phyloP scores from a whole-genome alignment of 2,888 invertebrate genomes.

The Lithophane socia region DNA sequence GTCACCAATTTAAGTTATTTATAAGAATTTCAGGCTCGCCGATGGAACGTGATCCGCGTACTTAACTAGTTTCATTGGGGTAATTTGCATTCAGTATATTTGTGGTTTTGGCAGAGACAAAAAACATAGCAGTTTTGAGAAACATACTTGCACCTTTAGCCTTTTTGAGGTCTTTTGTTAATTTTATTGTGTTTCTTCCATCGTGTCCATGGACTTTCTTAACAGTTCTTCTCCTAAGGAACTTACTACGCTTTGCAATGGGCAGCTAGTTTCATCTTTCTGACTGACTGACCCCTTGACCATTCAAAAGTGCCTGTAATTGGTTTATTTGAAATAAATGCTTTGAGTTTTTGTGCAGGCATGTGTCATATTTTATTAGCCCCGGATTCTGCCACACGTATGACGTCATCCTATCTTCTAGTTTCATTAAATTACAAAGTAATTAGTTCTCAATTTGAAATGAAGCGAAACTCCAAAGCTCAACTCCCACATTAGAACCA shows the following conservation, averaged over 20 bases:
- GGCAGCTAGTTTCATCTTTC: too few relatives aligned
- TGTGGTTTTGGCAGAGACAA: neutral
- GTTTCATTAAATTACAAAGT: neutral
- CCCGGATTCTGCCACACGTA: neutral
- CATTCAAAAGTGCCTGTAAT: too few relatives aligned
- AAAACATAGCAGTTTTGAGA: too few relatives aligned
- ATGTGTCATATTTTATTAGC: neutral
- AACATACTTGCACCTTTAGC: neutral
- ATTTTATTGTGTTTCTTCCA: neutral
- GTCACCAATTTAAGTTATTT: neutral
- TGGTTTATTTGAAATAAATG: too few relatives aligned
- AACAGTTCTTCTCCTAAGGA: too few relatives aligned
- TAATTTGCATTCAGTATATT: neutral
- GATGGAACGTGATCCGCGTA: neutral
- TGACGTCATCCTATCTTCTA: too few relatives aligned
- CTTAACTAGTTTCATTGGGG: neutral
- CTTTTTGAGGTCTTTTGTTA: neutral
- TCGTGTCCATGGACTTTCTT: neutral
- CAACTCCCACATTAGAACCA: constrained; percentile 6
- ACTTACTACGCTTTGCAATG: too few relatives aligned
- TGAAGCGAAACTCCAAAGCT: neutral
- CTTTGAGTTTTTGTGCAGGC: too few relatives aligned
- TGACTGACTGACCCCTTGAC: too few relatives aligned
- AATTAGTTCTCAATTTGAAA: constrained; percentile 16
- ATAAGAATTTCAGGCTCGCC: neutral